Evolutionary conservation across 2,888 invertebrate species (phyloP).

Genomic region (Drosophila subquinaria): DNA sequence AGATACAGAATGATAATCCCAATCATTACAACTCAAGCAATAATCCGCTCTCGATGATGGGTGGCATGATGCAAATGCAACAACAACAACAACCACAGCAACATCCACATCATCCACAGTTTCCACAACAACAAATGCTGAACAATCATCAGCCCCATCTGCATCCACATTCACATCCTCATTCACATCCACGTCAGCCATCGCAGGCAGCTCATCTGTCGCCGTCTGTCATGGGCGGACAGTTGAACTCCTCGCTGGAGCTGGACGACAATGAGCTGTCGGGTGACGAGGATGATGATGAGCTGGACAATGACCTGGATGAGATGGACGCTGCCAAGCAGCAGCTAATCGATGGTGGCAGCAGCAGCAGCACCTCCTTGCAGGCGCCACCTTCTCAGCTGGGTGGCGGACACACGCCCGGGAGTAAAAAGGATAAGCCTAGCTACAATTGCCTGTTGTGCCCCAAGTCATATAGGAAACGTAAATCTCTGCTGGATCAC

Average conservation of each 20-base stretch:
- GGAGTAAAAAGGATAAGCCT: conserved; percentile 83
- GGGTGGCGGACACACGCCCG: conserved; percentile 59
- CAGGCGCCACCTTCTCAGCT: conserved; percentile 78
- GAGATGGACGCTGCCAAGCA: conserved; percentile 81
- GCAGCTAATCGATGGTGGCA: conserved; percentile 83
- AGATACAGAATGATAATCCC: conserved; percentile 65
- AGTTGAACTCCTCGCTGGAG: conserved; percentile 74
- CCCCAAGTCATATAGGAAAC: conserved; percentile 84
- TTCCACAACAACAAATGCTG: conserved; percentile 43
- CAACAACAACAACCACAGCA: conserved; percentile 60
- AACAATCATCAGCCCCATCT: conserved; percentile 39
- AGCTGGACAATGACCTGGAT: conserved; percentile 78
- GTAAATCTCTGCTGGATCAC: conserved; percentile 85
- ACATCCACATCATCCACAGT: conserved; percentile 40
- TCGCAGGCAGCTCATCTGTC: conserved; percentile 39
- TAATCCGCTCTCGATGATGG: conserved; percentile 81
- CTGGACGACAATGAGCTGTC: conserved; percentile 82
- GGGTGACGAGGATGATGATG: conserved; percentile 82
- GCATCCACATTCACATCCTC: conserved; percentile 21
- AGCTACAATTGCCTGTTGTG: conserved; percentile 84
- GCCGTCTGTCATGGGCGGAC: conserved; percentile 26
- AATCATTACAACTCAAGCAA: conserved; percentile 74
- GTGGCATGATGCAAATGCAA: conserved; percentile 83
- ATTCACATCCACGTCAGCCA: conserved; percentile 41
- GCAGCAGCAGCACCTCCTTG: conserved; percentile 83